phyloP scores from a whole-genome alignment of 2,797 vertebrate species.

The Aplochiton taeniatus region DNA sequence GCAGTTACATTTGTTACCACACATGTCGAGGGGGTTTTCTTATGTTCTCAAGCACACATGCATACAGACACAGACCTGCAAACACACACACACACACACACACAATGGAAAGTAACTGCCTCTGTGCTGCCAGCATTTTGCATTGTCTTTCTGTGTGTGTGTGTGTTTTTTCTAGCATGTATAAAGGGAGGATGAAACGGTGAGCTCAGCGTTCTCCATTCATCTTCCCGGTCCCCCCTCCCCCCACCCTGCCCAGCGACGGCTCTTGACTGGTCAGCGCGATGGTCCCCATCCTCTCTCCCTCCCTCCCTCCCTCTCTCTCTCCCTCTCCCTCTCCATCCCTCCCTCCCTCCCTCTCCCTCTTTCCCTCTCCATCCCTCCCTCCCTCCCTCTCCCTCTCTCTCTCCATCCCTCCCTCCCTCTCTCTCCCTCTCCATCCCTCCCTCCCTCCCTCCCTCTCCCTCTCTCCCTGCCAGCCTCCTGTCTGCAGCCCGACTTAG shows the following conservation, averaged over 20 bases:
- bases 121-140: slow-evolving; percentile 66
- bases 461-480: slow-evolving; percentile 15
- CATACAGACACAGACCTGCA: neutral
- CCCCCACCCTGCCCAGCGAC: slow-evolving; percentile 26
- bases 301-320: slow-evolving; percentile 16
- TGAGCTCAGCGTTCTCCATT: slow-evolving; percentile 74
- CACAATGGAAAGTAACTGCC: slow-evolving; percentile 62
- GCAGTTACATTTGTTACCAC: no score
- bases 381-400: neutral
- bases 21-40: neutral
- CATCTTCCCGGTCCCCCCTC: slow-evolving; percentile 34
- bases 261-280: slow-evolving; percentile 56
- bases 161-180: slow-evolving; percentile 68
- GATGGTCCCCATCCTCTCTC: slow-evolving; percentile 43
- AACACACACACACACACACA: slow-evolving; percentile 13
- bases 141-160: slow-evolving; percentile 67
- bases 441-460: neutral
- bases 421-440: slow-evolving; percentile 13
- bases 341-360: neutral
- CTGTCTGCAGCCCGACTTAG: slow-evolving; percentile 11
- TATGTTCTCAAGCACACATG: neutral
- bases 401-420: slow-evolving; percentile 32
- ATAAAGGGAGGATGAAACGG: slow-evolving; percentile 66
- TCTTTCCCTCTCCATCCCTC: neutral
- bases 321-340: slow-evolving; percentile 8